A percentile compares a stretch with the other conserved stretches of the same genome.
Conservation (phyloP, 2,113 vertebrate genomes). For the Connochaetes taurinus region DNA sequence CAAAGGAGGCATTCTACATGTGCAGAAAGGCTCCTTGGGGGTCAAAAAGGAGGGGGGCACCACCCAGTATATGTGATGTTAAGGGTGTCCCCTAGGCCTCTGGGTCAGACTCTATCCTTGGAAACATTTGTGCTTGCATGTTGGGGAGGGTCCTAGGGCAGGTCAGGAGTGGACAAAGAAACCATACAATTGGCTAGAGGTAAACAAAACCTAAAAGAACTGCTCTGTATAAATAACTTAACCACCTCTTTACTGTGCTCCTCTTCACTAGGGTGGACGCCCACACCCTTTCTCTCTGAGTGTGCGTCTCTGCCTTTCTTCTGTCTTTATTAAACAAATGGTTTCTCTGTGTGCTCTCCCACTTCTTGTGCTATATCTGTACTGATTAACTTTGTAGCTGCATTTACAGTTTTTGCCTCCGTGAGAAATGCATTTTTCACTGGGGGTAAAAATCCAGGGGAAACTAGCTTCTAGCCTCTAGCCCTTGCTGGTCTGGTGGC, state of each 20-base stretch:
- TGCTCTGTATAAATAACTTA: background rate
- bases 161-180: background rate
- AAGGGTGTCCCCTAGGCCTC: background rate
- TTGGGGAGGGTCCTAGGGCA: background rate
- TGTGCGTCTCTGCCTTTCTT: background rate
- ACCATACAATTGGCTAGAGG: background rate
- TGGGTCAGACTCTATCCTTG: background rate
- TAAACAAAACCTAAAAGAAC: background rate
- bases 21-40: background rate
- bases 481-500: background rate
- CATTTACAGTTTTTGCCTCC: background rate
- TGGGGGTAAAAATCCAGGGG: background rate
- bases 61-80: background rate
- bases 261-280: background rate
- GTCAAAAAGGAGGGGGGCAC: background rate
- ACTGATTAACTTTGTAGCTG: background rate
- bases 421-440: background rate
- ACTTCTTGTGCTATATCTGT: background rate
- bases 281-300: background rate
- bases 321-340: background rate
- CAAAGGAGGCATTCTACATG: background rate
- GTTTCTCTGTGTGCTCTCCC: background rate
- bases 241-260: background rate
- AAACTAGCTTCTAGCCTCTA: background rate
- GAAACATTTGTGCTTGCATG: background rate